Base-by-base conservation (phyloP, 2,888 invertebrate species). In the Lepidocyrtoides sp. region DNA sequence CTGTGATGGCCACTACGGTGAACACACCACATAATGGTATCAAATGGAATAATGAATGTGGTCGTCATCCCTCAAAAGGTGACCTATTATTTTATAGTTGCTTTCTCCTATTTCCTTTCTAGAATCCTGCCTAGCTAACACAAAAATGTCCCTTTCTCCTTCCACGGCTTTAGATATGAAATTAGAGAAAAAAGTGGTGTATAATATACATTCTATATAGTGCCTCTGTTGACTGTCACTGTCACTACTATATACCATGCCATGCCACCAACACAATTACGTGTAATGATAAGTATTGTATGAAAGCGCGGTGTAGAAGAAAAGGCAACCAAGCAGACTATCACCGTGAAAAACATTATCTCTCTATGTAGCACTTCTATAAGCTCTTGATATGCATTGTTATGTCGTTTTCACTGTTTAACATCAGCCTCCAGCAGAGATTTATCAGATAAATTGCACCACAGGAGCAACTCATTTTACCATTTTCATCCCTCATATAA, bases 391-490 rank as follows among this genome's bases (percentile, higher is more conserved):
- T 51, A 14, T 51, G n/a, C 57, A 17, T n/a, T 83, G 66, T 36
- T 20, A n/a, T 57, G 48, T 72, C 51, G 86, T 72, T 87, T 20
- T 87, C 77, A 32, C 84, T 72, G 86, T 57, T 54, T 26, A 77
- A 23, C 26, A 79, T 10, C 77, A 77, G 77, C 77, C 77, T 87
- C 86, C 86, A 77, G 86, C 86, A 48, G 86, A 77, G 86, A 87
- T 87, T 87, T 79, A 87, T 63, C 77, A 87, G 86, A 87, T 87
- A 87, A 87, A 77, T 87, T 87, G 86, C 86, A 79, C 86, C 86
- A 87, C 86, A 87, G 60, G 86, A 79, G 26, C 77, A 87, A 87
- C 86, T 87, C 86, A 63, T 87, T 77, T 63, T 87, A 14, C 77
- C 86, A 63, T n/a, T 87, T 87, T 79, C 86, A 87, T 87, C 63